Evolutionary conservation across 2,113 vertebrate species (phyloP).

Genomic region (Caloenas nicobarica): DNA sequence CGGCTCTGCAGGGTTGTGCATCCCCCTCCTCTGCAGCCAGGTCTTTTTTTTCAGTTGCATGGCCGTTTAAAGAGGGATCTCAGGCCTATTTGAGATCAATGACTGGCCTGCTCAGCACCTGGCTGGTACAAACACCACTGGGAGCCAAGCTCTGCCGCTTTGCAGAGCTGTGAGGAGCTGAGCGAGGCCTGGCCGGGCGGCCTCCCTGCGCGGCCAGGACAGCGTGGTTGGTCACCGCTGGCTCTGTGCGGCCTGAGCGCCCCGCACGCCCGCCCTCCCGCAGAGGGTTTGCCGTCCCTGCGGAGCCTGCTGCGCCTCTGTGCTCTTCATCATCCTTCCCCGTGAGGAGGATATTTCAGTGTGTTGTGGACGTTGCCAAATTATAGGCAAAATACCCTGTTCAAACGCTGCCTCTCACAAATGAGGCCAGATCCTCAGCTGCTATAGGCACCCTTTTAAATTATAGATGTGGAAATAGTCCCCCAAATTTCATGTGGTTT

Average conservation of each 20-base stretch:
- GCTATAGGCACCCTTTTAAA: background rate
- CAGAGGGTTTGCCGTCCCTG: no score
- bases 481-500: background rate
- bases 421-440: background rate
- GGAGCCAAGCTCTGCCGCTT: background rate
- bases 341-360: background rate
- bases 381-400: background rate
- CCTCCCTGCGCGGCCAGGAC: no score
- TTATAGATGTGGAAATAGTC: background rate
- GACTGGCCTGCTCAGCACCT: background rate
- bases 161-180: background rate
- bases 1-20: no score
- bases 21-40: no score
- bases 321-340: background rate
- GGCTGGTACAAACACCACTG: background rate
- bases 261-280: no score
- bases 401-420: background rate
- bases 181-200: no score
- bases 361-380: background rate
- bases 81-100: background rate
- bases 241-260: background rate
- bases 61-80: background rate
- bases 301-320: background rate
- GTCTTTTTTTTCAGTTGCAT: background rate
- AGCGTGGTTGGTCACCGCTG: background rate